These are phyloP conservation scores for Mechanitis mazaeus DNA, from an alignment of 2,888 invertebrate species.

Conservation along the genomic window DNA sequence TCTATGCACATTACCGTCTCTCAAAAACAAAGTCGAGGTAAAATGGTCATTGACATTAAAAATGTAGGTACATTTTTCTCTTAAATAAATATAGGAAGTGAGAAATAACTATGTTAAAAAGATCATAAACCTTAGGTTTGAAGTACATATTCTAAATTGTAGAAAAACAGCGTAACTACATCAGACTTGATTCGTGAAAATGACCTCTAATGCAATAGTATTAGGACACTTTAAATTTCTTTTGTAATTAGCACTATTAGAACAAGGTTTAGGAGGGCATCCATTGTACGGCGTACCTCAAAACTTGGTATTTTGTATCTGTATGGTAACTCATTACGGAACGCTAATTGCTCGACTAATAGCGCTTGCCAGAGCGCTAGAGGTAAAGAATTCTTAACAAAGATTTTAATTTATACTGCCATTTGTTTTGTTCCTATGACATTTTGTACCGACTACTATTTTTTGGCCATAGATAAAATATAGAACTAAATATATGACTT, in stretches of 20 bases:
- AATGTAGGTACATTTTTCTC: conserved; percentile 15
- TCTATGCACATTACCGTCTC: no score
- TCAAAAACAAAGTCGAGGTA: conserved; percentile 21
- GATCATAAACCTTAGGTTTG: background rate
- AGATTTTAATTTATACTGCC: conserved; percentile 30
- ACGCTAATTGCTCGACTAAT: conserved; percentile 71
- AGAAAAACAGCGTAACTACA: no score
- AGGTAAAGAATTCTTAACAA: conserved; percentile 59
- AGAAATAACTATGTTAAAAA: conserved; percentile 13
- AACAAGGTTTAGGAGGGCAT: conserved; percentile 48
- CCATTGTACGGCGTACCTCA: conserved; percentile 31
- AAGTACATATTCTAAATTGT: background rate
- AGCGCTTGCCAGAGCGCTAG: conserved; percentile 52
- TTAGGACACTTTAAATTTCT: conserved; percentile 34
- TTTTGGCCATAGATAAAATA: no score
- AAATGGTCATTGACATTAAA: conserved; percentile 7
- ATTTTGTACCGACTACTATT: no score
- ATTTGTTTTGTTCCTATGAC: conserved; percentile 19
- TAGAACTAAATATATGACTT: no score
- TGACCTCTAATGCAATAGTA: conserved; percentile 45
- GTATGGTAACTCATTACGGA: conserved; percentile 64
- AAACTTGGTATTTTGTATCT: conserved; percentile 39
- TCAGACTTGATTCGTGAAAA: no score
- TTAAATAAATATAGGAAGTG: conserved; percentile 10
- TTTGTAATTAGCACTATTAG: conserved; percentile 31